Base-by-base conservation (phyloP, 2,113 vertebrate species). In the Ptychochromis oligacanthus region DNA sequence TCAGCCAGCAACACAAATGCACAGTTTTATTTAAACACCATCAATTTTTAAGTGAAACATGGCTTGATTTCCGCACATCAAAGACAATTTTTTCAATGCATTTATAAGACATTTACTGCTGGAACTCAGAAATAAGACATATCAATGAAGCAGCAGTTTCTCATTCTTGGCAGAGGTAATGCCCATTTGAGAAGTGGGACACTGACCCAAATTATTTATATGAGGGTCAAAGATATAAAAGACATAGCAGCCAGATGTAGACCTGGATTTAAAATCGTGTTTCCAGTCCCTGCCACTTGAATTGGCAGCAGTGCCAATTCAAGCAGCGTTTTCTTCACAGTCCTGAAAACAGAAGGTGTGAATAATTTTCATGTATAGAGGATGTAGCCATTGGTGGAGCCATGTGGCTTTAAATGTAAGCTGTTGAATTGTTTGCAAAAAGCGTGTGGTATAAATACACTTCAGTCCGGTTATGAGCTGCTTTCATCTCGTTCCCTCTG, bases 331-430 rank as follows among this genome's bases (percentile, higher is more conserved):
- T 58, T n/a, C 70, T 36, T 59, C 84, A 80, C 88, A 79, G 64
- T 28, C 26, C 74, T 75, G 26, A 34, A 49, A 90, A 26, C 90
- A 90, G 81, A 82, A 89, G 83, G 91, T 87, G 88, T 84, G 88
- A 90, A 34, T 75, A 61, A 78, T 22, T 24, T n/a, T 49, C 34
- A 82, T 75, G 59, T 79, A 79, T 67, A 3, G 40, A 79, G 76
- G 67, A 77, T 40, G 20, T 0, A 65, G 52, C 20, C 46, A 40
- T 26, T 34, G 56, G 28, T 36, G 40, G 55, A 81, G 80, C 80
- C 85, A 85, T 83, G 87, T 87, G 91, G 83, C 87, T 91, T 87
- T 81, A 81, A 79, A 87, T 77, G 64, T 22, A 83, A 88, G 79
- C 89, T 92, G 91, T 77, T 67, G 70, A n/a, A 79, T 26, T 75